Evolutionary conservation across 1,140 invertebrate genomes (phyloP), one percentile per base, ranked within the genome.

Genomic region (Melanaphis sacchari): DNA sequence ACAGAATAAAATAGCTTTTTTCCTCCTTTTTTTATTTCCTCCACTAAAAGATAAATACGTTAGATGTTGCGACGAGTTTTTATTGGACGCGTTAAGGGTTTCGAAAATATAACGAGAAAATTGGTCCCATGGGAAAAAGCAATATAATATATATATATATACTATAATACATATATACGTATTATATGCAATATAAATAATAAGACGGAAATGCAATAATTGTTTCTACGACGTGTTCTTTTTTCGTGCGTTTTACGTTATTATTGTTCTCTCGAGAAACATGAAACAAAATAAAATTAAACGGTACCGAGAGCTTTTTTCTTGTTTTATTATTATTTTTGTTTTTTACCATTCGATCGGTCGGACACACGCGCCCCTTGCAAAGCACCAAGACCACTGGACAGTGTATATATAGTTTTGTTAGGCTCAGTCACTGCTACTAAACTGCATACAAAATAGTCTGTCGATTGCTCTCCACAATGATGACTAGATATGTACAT

Each of bases 141-240:
- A 89, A 49, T 38, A 46, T 46, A 87, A 41, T 3, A 49, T 22
- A 49, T 49, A 36, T 22, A 49, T n/a, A 46, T 31, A 40, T 85
- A 43, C 43, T n/a, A n/a, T n/a, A n/a, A 43, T 85, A 84, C 26
- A 84, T 84, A 40, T 84, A 41, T 41, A 26, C 40, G 8, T 8
- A 41, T 76, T 43, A 87, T 31, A 87, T 18, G 31, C 46, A 22
- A 89, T 89, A 54, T 49, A 90, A 41, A 90, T 90, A 40, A 90
- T 90, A 90, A 90, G 49, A 90, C 49, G 36, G 88, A 90, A 90
- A 90, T 40, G 24, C 88, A 90, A 90, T 90, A 90, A 90, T 90
- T 89, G 87, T 89, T 52, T 89, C n/a, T 52, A 49, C 87, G 87
- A 36, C 87, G 43, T 49, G 46, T 89, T 89, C 85, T 89, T 36